phyloP scores from a whole-genome alignment of 2,113 vertebrate genomes.

The Eurystomus gularis region DNA sequence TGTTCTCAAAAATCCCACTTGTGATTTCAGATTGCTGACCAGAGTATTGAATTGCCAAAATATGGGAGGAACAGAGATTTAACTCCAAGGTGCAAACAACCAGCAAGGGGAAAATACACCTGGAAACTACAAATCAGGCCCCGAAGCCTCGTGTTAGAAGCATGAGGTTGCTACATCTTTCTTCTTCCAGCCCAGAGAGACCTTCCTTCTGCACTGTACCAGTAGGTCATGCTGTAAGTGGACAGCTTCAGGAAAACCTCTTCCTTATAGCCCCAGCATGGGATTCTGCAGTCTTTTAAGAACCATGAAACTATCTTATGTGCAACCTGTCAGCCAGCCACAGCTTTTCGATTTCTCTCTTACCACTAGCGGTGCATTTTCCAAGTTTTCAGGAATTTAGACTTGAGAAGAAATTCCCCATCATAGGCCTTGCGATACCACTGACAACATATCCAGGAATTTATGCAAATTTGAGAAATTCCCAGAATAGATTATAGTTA shows the following conservation, averaged over 20 bases:
- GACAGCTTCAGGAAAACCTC: not conserved
- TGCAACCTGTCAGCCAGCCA: not conserved
- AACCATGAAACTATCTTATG: not conserved
- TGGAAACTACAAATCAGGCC: not conserved
- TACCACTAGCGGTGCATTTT: not conserved
- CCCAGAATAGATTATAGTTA: not conserved
- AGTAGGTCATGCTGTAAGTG: not conserved
- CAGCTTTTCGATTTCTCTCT: not conserved
- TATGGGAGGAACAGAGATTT: not conserved
- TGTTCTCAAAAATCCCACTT: not conserved
- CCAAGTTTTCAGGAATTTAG: not conserved
- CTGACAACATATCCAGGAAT: not conserved
- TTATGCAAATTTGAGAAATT: constrained; percentile 2
- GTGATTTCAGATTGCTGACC: not conserved
- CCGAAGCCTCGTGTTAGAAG: not conserved
- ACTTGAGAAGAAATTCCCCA: constrained; percentile 22
- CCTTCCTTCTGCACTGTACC: not conserved
- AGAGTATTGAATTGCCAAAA: not conserved
- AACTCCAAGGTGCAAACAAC: not conserved
- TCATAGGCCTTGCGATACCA: not conserved
- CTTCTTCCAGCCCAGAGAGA: not conserved
- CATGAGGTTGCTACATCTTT: not conserved
- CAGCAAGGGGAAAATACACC: not conserved
- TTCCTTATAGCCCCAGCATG: not conserved
- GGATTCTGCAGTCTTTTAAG: not conserved